These are phyloP conservation scores for Oasisia sp. DNA, from an alignment of 2,888 invertebrate genomes.

Conservation along the genomic window DNA sequence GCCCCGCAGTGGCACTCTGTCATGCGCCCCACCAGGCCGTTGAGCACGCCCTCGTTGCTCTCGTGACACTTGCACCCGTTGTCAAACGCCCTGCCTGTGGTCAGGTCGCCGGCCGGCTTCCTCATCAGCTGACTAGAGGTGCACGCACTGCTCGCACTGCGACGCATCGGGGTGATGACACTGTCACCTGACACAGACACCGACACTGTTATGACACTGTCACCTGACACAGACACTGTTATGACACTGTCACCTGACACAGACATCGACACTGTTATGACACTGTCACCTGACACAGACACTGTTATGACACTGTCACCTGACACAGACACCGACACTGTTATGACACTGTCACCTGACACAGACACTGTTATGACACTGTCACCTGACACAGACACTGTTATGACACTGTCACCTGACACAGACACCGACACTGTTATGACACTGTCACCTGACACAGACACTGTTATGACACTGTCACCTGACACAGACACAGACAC, in stretches of 20 bases:
- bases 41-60: slow-evolving; percentile 83
- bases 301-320: neutral
- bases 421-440: neutral
- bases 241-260: neutral
- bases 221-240: neutral
- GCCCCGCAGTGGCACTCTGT: slow-evolving; percentile 82
- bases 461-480: neutral
- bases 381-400: neutral
- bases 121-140: slow-evolving; percentile 34
- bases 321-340: neutral
- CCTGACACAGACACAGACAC: neutral
- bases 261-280: neutral
- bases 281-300: neutral
- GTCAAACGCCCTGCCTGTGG: slow-evolving; percentile 92
- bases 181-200: neutral
- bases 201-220: neutral
- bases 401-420: neutral
- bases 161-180: slow-evolving; percentile 42
- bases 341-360: neutral
- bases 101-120: slow-evolving; percentile 73
- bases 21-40: slow-evolving; percentile 78
- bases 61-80: slow-evolving; percentile 84
- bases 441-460: neutral
- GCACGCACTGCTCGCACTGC: slow-evolving; percentile 47
- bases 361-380: too few species aligned